These are phyloP conservation scores for Staurois parvus DNA, from an alignment of 2,797 vertebrate species.

Conservation along the genomic window DNA sequence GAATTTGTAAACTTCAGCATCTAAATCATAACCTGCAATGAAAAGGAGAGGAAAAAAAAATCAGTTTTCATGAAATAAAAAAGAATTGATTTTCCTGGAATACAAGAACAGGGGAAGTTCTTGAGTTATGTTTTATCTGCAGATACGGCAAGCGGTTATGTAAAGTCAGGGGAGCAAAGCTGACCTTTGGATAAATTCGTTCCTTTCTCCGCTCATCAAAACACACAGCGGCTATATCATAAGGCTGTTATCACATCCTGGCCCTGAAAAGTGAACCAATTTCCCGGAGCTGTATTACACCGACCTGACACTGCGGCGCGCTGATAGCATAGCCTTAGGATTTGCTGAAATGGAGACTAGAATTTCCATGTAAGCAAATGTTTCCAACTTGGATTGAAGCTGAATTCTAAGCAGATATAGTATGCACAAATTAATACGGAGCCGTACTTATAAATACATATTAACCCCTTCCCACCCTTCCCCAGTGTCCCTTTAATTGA, in stretches of 20 bases:
- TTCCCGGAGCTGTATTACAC: slow-evolving; percentile 18
- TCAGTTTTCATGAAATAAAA: not conserved
- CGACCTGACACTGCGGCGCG: not conserved
- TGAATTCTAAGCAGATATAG: no score
- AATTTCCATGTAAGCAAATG: not conserved
- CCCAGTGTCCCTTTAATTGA: no score
- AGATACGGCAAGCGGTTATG: not conserved
- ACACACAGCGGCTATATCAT: slow-evolving; percentile 22
- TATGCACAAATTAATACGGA: no score
- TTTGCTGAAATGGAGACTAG: not conserved
- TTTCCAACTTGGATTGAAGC: no score
- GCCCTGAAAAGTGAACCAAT: not conserved
- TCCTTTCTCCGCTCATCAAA: slow-evolving; percentile 30
- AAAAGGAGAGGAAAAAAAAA: not conserved
- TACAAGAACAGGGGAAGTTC: not conserved
- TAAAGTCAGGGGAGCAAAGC: not conserved
- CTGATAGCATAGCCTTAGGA: not conserved
- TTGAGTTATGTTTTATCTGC: not conserved
- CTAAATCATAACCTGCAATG: not conserved
- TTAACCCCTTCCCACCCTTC: no score
- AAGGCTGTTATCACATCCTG: slow-evolving; percentile 9
- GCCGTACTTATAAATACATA: no score
- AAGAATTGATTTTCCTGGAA: slow-evolving; percentile 13
- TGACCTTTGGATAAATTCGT: slow-evolving; percentile 35
- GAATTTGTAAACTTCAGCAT: not conserved